These are phyloP conservation scores for Solea solea DNA, from an alignment of 2,113 vertebrate genomes.

Conservation along the genomic window DNA sequence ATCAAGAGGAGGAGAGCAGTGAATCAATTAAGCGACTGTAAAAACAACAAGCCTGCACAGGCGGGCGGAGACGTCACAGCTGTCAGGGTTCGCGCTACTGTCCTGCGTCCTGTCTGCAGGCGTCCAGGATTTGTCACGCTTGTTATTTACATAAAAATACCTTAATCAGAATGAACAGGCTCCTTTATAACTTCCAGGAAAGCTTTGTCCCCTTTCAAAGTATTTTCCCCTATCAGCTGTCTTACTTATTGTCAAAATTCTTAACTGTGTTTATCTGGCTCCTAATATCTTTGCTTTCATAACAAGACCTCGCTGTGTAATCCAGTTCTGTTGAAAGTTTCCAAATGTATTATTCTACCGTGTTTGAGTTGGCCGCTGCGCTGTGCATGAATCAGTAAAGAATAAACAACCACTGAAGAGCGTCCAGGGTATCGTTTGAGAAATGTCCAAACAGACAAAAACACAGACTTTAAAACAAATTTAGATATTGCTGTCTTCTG, in stretches of 20 bases:
- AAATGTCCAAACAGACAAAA: constrained; percentile 72
- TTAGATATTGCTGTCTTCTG: constrained; percentile 66
- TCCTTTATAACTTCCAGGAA: constrained; percentile 21
- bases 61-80: constrained; percentile 22
- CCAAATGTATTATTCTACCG: constrained; percentile 67
- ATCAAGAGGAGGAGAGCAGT: constrained; percentile 45
- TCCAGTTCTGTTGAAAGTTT: constrained; percentile 62
- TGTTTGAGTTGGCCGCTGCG: constrained; percentile 72
- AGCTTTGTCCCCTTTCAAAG: constrained; percentile 12
- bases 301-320: constrained; percentile 47
- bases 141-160: background rate
- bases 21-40: constrained; percentile 60
- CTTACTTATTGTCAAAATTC: constrained; percentile 32
- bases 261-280: constrained; percentile 55
- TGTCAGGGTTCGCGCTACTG: constrained; percentile 25
- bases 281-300: constrained; percentile 61
- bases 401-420: constrained; percentile 57
- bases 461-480: constrained; percentile 61
- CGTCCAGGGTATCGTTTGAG: constrained; percentile 57
- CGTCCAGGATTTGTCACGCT: background rate
- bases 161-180: background rate
- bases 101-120: constrained; percentile 8
- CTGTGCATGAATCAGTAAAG: constrained; percentile 58
- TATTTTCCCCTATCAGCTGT: constrained; percentile 1
- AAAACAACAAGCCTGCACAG: constrained; percentile 27